These are phyloP conservation scores for Sinocyclocheilus maitianheensis DNA, from an alignment of 2,113 vertebrate genomes.

Conservation along the genomic window DNA sequence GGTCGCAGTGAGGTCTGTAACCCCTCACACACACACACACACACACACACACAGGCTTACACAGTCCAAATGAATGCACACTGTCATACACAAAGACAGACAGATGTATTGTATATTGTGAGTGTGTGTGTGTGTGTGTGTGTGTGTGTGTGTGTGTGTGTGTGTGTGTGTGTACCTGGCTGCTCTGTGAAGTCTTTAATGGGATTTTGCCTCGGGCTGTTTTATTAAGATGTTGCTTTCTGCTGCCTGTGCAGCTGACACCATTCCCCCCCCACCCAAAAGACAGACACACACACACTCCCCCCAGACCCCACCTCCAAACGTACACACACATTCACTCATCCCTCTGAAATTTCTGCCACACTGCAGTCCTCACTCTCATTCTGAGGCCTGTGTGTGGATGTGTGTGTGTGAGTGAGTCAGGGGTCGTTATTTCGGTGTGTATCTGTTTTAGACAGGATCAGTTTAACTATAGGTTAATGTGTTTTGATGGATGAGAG, in stretches of 20 bases:
- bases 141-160: conserved; percentile 50
- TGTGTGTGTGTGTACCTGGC: conserved; percentile 79
- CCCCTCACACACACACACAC: conserved; percentile 39
- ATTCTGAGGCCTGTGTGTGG: conserved; percentile 21
- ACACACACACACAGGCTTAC: conserved; percentile 61
- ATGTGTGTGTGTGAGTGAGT: not conserved
- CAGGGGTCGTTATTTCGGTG: not conserved
- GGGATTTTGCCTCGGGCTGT: conserved; percentile 99
- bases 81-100: conserved; percentile 76
- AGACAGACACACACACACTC: not conserved
- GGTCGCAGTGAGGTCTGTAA: conserved; percentile 57
- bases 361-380: conserved; percentile 23
- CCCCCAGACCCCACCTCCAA: no score
- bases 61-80: conserved; percentile 73
- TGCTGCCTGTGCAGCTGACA: conserved; percentile 99
- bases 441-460: conserved; percentile 52
- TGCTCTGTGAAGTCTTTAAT: conserved; percentile 99
- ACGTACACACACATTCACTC: not conserved
- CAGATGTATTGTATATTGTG: conserved; percentile 72
- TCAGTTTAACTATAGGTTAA: not conserved
- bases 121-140: conserved; percentile 52
- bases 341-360: conserved; percentile 32
- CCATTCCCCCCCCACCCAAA: conserved; percentile 75
- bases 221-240: conserved; percentile 99
- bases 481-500: no score